Evolutionary conservation across 2,113 vertebrate genomes (phyloP).

Genomic region (Pycnonotus jocosus): DNA sequence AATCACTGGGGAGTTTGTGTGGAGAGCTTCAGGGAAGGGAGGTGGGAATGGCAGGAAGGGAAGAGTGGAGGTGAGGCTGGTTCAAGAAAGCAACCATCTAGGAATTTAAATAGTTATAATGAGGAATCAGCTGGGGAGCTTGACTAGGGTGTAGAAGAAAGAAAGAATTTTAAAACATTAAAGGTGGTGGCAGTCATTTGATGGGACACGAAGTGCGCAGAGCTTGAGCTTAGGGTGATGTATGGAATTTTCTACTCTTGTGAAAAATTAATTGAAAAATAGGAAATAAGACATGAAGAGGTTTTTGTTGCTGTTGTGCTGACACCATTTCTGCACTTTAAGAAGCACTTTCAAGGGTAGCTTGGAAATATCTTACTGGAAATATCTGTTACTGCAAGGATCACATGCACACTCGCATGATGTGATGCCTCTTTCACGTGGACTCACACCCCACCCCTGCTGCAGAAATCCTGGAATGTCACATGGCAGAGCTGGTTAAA

Average conservation of each 20-base stretch:
- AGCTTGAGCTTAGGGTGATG: not conserved
- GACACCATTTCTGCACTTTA: not conserved
- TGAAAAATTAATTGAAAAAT: not conserved
- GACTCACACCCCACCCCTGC: not conserved
- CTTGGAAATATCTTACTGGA: not conserved
- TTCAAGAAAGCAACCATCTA: not conserved
- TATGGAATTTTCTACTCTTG: not conserved
- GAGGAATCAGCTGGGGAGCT: not conserved
- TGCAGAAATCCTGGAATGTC: not conserved
- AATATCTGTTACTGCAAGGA: not conserved
- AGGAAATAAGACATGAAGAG: not conserved
- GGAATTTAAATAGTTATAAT: not conserved
- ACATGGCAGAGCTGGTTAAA: not conserved
- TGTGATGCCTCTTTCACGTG: not conserved
- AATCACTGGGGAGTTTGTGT: not conserved
- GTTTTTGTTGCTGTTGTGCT: not conserved
- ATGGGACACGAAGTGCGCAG: not conserved
- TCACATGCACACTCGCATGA: conserved; percentile 2
- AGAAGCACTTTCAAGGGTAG: not conserved
- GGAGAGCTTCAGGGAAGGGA: not conserved
- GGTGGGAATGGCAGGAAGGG: not conserved
- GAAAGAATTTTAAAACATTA: not conserved
- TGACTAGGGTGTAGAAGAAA: not conserved
- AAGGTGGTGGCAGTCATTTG: not conserved
- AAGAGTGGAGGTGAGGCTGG: not conserved